Evolutionary conservation across 2,797 vertebrate species (phyloP), one percentile per base, ranked within the genome.

Genomic region (Spizella passerina): DNA sequence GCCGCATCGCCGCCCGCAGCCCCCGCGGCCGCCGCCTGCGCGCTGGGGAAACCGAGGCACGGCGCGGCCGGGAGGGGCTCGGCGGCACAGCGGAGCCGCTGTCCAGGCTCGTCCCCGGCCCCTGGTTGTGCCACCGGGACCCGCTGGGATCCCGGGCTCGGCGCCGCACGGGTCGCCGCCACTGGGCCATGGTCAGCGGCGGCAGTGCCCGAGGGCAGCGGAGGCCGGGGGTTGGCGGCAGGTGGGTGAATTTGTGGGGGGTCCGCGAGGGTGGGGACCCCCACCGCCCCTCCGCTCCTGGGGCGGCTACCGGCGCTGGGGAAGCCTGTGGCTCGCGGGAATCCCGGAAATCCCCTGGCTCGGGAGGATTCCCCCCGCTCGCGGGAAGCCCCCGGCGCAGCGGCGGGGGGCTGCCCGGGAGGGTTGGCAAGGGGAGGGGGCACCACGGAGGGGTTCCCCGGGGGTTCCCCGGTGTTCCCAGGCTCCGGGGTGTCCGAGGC

Each of bases 31-130:
- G 44, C 59, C 36, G 63, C 86, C 60, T 21, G 39, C 59, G 82
- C 78, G 17, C 61, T 38, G 86, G 91, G 91, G 86, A 72, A 71
- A 80, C 75, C 70, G 81, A 81, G 91, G 91, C 86, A 70, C 86
- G 36, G 63, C 14, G 61, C 29, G 15, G 60, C 53, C 12, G 65
- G 29, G 41, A 32, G 53, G 72, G 78, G 41, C 36, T 66, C n/a
- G 59, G 59, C 1, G 59, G 59, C 46, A 30, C 39, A 9, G 41
- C 3, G 59, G 60, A 79, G 53, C 55, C 60, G 15, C 20, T 39
- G 41, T 12, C 24, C 11, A 14, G 70, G 65, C 36, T 38, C 20
- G 1, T 61, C 85, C 79, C 44, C 61, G 36, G 49, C 24, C 34
- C 70, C 75, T 44, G 13, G 6, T 6, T 34, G 26, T 4, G 29